These are phyloP conservation scores for Sclerurus mexicanus DNA, from an alignment of 2,113 vertebrate species.

Conservation along the genomic window DNA sequence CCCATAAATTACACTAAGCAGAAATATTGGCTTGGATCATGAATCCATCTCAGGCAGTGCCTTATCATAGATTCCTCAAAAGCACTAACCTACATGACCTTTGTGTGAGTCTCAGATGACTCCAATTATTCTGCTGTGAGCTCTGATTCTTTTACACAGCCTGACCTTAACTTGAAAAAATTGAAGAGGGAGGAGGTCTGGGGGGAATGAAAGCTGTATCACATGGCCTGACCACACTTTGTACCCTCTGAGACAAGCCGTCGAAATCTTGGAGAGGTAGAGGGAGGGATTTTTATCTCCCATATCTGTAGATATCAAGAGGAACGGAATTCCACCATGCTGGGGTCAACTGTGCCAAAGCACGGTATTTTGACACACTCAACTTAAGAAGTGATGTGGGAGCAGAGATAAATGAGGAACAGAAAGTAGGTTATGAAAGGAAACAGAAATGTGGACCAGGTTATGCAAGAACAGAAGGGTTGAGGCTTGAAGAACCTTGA, in stretches of 20 bases:
- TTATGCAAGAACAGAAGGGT: slow-evolving; percentile 44
- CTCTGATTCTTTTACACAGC: slow-evolving; percentile 42
- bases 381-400: not conserved
- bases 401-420: not conserved
- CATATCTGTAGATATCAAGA: slow-evolving; percentile 14
- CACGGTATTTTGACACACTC: not conserved
- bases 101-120: slow-evolving; percentile 6
- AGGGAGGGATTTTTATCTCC: slow-evolving; percentile 23
- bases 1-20: not conserved
- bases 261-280: not conserved
- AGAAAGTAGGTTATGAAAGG: slow-evolving; percentile 38
- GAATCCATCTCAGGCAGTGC: not conserved
- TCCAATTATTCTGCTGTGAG: slow-evolving; percentile 44
- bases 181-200: slow-evolving; percentile 5
- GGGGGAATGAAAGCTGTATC: slow-evolving; percentile 45
- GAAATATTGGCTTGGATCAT: not conserved
- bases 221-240: not conserved
- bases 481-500: slow-evolving; percentile 31
- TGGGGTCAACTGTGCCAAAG: slow-evolving; percentile 13
- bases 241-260: not conserved
- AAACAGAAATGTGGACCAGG: slow-evolving; percentile 23
- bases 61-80: slow-evolving; percentile 32
- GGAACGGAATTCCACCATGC: not conserved
- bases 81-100: slow-evolving; percentile 17
- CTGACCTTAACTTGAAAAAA: slow-evolving; percentile 59